Evolutionary conservation across 2,797 vertebrate species (phyloP).

Genomic region (Enteromius paludinosus): DNA sequence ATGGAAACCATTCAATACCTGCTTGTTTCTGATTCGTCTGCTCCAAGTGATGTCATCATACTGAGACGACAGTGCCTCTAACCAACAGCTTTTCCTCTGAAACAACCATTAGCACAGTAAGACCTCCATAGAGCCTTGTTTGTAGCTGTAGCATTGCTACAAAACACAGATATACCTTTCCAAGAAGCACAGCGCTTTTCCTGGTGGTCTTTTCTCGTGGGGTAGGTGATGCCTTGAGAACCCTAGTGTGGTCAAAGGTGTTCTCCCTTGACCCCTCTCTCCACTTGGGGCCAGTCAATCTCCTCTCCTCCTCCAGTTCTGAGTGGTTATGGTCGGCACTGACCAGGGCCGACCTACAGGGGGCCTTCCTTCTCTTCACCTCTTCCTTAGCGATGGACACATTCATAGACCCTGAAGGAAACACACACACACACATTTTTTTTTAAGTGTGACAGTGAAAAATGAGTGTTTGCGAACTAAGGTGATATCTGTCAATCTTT

Average conservation of each 20-base stretch:
- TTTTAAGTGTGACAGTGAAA: slow-evolving; percentile 5
- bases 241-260: slow-evolving; percentile 68
- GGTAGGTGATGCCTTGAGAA: slow-evolving; percentile 64
- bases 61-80: slow-evolving; percentile 76
- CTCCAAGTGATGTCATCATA: slow-evolving; percentile 78
- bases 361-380: slow-evolving; percentile 79
- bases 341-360: slow-evolving; percentile 69
- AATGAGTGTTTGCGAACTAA: slow-evolving; percentile 1
- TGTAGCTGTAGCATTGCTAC: background rate
- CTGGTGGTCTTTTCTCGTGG: slow-evolving; percentile 76
- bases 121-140: background rate
- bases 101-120: background rate
- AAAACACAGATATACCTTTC: slow-evolving; percentile 71
- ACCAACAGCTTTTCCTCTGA: slow-evolving; percentile 79
- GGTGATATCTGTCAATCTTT: slow-evolving; percentile 9
- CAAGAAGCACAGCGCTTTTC: slow-evolving; percentile 78
- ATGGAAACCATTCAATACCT: slow-evolving; percentile 54
- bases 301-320: slow-evolving; percentile 74
- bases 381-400: slow-evolving; percentile 73
- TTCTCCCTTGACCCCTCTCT: slow-evolving; percentile 63
- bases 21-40: slow-evolving; percentile 79
- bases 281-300: slow-evolving; percentile 72
- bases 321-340: slow-evolving; percentile 66
- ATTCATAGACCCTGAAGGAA: slow-evolving; percentile 52
- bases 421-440: background rate